A percentile compares a stretch with the other conserved stretches of the same genome.
Evolutionary conservation across 64 coral and sea anemone species (phyloP).

Genomic region (Astreopora myriophthalma): DNA sequence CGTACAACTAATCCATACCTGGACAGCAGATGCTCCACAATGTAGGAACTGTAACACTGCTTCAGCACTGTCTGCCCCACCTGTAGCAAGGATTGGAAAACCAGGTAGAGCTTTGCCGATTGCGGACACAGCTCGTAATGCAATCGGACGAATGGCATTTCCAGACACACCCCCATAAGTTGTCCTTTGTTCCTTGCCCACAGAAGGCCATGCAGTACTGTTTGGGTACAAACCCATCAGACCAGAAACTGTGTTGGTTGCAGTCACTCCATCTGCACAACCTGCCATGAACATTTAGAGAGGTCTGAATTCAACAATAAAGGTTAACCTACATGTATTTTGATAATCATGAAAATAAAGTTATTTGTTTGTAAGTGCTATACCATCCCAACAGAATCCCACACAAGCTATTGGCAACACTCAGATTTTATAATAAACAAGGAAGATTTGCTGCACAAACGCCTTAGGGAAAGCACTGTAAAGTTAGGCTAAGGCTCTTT

Average conservation of each 20-base stretch:
- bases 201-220: constrained; percentile 76
- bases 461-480: too few relatives aligned
- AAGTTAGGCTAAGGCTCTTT: too few relatives aligned
- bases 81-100: constrained; percentile 94
- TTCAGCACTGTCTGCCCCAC: constrained; percentile 97
- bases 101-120: constrained; percentile 86
- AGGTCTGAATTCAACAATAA: too few relatives aligned
- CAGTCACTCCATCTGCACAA: constrained; percentile 96
- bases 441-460: too few relatives aligned
- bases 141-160: constrained; percentile 95
- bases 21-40: constrained; percentile 86
- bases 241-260: constrained; percentile 99
- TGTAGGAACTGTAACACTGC: constrained; percentile 96
- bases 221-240: constrained; percentile 83
- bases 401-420: too few relatives aligned
- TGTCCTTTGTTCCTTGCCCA: constrained; percentile 81
- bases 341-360: too few relatives aligned
- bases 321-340: too few relatives aligned
- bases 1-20: constrained; percentile 61
- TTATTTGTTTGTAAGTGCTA: too few relatives aligned
- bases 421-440: too few relatives aligned
- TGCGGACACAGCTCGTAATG: constrained; percentile 94
- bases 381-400: too few relatives aligned
- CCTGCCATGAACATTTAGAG: constrained; percentile 44
- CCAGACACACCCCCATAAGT: constrained; percentile 98